Percentiles rank a stretch among this genome's conserved stretches.
phyloP scores from a whole-genome alignment of 1,140 invertebrate species.

The Chymomyza costata region DNA sequence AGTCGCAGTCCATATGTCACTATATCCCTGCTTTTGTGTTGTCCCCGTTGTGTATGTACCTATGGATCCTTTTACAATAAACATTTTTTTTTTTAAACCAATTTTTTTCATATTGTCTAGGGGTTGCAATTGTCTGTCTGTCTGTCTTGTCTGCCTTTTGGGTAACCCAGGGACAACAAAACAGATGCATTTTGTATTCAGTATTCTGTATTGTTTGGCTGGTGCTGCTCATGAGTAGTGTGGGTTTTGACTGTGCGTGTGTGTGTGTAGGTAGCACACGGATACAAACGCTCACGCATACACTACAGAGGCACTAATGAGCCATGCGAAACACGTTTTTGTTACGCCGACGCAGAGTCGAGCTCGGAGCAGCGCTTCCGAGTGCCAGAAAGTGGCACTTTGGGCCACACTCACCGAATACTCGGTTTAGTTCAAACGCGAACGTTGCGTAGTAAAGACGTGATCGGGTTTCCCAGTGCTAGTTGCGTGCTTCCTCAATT shows the following conservation, averaged over 20 bases:
- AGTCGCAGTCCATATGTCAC: conserved; percentile 34
- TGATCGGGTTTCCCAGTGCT: conserved; percentile 22
- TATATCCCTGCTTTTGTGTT: conserved; percentile 4
- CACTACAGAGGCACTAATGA: conserved; percentile 22
- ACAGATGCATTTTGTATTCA: conserved; percentile 53
- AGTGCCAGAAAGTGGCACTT: conserved; percentile 9
- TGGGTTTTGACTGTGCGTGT: conserved; percentile 8
- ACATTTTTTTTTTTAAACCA: conserved; percentile 22
- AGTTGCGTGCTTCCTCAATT: conserved; percentile 42
- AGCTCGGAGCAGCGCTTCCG: not conserved
- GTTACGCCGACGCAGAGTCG: conserved; percentile 17
- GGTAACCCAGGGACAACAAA: conserved; percentile 32
- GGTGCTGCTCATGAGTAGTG: conserved; percentile 13
- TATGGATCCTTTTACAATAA: conserved; percentile 65
- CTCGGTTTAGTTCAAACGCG: conserved; percentile 69
- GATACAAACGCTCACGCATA: conserved; percentile 4
- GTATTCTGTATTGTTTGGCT: not conserved
- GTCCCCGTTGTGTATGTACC: not conserved
- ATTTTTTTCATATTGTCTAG: conserved; percentile 20
- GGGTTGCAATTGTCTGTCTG: conserved; percentile 33
- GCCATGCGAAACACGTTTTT: conserved; percentile 58
- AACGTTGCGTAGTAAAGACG: conserved; percentile 52
- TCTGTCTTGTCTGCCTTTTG: conserved; percentile 16
- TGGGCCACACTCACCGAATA: conserved; percentile 1
- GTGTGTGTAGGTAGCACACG: conserved; percentile 32